Evolutionary conservation across 2,797 vertebrate species (phyloP), one percentile per base, ranked within the genome.

Genomic region (Todus mexicanus): DNA sequence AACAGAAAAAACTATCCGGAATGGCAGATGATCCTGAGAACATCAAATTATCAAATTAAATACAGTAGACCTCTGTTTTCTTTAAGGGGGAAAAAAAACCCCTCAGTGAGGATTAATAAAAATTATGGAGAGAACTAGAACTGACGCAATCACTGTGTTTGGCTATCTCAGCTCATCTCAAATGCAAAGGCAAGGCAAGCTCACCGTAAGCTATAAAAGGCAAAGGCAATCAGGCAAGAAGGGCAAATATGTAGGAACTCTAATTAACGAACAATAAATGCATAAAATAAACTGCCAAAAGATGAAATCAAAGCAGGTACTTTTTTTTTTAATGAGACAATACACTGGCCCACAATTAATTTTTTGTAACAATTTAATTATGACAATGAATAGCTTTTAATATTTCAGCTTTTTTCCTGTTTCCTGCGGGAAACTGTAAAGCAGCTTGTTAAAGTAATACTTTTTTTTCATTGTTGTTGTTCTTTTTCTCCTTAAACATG

Each of bases 181-280:
- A 94, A 95, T 92, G 93, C 91, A 97, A 95, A 94, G 83, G 89
- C 50, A 92, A 74, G 42, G 65, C 68, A 72, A 82, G 87, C 83
- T 96, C 70, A 45, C 78, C 1, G 40, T 79, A 94, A 89, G 84
- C 78, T 96, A 91, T 94, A 94, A 96, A 96, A 96, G 91, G 91
- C 89, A 96, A 97, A 95, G 92, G 89, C 84, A 93, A 95, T 93
- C 91, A 92, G 88, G 83, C 79, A 95, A 90, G 89, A 95, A 96
- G 95, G 94, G 93, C 94, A 95, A 95, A 95, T 95, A 95, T 50
- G 91, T 84, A 94, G 66, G 84, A 95, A 95, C 87, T 86, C 92
- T 94, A 93, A 89, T 94, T 93, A 93, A 72, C 12, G 45, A 95
- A 93, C 86, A 96, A 95, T 90, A 94, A 95, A 89, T 92, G 92